Conservation (phyloP, 2,797 vertebrate genomes). For the Cirrhinus molitorella region DNA sequence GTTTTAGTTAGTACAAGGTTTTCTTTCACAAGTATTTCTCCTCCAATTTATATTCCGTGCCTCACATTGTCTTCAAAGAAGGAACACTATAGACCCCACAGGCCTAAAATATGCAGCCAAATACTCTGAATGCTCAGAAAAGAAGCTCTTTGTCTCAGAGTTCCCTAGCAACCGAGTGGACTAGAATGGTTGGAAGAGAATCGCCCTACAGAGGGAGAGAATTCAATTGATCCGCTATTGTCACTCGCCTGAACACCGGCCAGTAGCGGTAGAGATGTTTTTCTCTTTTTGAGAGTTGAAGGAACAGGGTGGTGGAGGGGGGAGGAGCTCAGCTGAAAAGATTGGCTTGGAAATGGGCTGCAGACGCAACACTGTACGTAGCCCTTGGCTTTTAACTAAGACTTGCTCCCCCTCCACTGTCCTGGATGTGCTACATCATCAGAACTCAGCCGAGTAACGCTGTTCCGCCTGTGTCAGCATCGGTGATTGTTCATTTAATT, state of each 20-base stretch:
- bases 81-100: constrained; percentile 53
- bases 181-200: constrained; percentile 63
- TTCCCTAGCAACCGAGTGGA: constrained; percentile 76
- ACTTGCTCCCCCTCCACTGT: background rate
- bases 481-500: constrained; percentile 42
- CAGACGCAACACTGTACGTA: constrained; percentile 12
- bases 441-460: background rate
- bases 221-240: constrained; percentile 66
- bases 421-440: constrained; percentile 34
- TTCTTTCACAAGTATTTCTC: background rate
- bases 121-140: constrained; percentile 51
- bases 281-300: constrained; percentile 7
- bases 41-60: constrained; percentile 49
- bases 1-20: background rate
- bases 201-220: constrained; percentile 60
- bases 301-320: background rate
- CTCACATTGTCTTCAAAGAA: constrained; percentile 38
- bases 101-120: constrained; percentile 58
- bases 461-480: constrained; percentile 50
- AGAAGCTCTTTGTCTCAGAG: constrained; percentile 66
- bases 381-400: constrained; percentile 23
- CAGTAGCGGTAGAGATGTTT: constrained; percentile 17
- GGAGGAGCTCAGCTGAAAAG: constrained; percentile 12
- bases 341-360: background rate
- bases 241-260: constrained; percentile 29